phyloP scores from a whole-genome alignment of 2,888 invertebrate genomes.

The Nomada goodeniana region DNA sequence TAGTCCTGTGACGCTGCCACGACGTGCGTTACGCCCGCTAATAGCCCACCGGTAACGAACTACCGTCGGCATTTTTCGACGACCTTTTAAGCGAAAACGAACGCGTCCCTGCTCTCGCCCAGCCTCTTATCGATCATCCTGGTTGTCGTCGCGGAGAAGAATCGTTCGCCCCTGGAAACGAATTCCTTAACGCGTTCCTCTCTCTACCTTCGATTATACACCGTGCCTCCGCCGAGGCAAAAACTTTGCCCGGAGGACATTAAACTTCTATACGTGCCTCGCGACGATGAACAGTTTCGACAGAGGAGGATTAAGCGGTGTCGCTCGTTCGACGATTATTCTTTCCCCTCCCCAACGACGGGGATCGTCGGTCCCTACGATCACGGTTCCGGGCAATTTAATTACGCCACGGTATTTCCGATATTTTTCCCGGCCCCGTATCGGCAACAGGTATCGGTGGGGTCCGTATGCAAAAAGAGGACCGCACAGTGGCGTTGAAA shows the following conservation, averaged over 20 bases:
- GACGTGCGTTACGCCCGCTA: constrained; percentile 83
- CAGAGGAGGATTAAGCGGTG: background rate
- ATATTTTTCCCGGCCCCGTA: constrained; percentile 39
- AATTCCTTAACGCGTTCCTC: constrained; percentile 57
- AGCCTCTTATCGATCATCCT: constrained; percentile 70
- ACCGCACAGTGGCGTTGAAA: constrained; percentile 75
- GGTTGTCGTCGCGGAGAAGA: constrained; percentile 60
- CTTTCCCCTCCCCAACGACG: background rate
- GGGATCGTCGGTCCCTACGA: background rate
- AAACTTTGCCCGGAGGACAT: background rate
- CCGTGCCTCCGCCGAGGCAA: background rate
- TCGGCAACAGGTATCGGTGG: constrained; percentile 28
- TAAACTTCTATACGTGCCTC: background rate
- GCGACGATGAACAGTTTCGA: constrained; percentile 14
- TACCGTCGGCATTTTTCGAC: constrained; percentile 78
- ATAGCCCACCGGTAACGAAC: constrained; percentile 83
- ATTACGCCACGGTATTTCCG: constrained; percentile 41
- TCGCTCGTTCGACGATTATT: background rate
- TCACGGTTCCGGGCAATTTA: constrained; percentile 41
- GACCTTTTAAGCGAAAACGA: constrained; percentile 71
- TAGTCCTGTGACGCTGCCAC: constrained; percentile 78
- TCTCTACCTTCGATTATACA: constrained; percentile 31
- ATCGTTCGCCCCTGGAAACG: constrained; percentile 66
- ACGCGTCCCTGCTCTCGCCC: constrained; percentile 68
- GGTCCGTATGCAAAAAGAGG: constrained; percentile 17